These are phyloP conservation scores for Drosophila flavopinicola DNA, from an alignment of 2,888 invertebrate species.

Conservation along the genomic window DNA sequence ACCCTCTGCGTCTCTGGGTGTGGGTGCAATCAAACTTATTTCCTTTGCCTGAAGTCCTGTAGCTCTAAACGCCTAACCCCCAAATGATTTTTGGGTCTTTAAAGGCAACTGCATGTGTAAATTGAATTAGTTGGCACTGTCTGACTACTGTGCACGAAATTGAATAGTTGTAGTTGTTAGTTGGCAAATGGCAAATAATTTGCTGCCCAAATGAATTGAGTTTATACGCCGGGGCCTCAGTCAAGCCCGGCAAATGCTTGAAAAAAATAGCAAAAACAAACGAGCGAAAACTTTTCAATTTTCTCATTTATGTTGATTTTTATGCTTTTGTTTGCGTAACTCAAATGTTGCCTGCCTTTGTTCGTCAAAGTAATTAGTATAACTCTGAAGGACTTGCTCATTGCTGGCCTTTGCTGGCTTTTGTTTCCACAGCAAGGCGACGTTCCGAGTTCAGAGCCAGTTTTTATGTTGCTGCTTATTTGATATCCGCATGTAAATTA, in stretches of 20 bases:
- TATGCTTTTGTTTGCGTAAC: slow-evolving; percentile 70
- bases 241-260: slow-evolving; percentile 15
- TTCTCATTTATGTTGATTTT: slow-evolving; percentile 65
- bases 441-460: slow-evolving; percentile 14
- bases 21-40: slow-evolving; percentile 65
- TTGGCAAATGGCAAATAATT: slow-evolving; percentile 70
- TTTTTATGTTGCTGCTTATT: slow-evolving; percentile 63
- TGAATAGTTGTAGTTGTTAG: slow-evolving; percentile 72
- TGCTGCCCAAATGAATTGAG: slow-evolving; percentile 27
- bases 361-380: slow-evolving; percentile 79
- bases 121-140: slow-evolving; percentile 62
- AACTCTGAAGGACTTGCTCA: slow-evolving; percentile 67
- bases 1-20: slow-evolving; percentile 28
- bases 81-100: slow-evolving; percentile 15
- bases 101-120: slow-evolving; percentile 28
- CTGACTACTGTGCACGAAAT: slow-evolving; percentile 58
- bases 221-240: slow-evolving; percentile 7
- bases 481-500: slow-evolving; percentile 76
- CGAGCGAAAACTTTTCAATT: slow-evolving; percentile 57
- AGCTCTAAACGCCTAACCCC: slow-evolving; percentile 5
- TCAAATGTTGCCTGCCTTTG: slow-evolving; percentile 69
- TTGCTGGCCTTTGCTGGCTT: slow-evolving; percentile 29
- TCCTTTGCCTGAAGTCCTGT: slow-evolving; percentile 24
- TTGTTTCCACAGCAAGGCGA: slow-evolving; percentile 33
- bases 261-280: not conserved